Evolutionary conservation across 2,113 vertebrate species (phyloP).

Genomic region (Aphelocoma coerulescens): DNA sequence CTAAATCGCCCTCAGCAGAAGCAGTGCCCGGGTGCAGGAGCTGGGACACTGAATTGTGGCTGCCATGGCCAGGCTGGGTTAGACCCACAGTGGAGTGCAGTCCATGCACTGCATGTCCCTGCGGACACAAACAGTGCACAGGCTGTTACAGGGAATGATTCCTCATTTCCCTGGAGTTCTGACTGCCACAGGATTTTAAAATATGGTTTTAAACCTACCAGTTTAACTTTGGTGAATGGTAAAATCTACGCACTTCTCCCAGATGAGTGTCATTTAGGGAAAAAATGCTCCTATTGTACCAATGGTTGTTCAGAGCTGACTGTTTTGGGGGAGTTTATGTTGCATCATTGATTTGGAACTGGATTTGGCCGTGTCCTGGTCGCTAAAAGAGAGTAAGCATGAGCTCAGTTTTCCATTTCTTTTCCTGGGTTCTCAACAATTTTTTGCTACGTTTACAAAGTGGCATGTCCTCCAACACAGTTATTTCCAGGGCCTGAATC

Average conservation of each 20-base stretch:
- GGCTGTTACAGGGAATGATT: neutral
- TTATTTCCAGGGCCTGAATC: neutral
- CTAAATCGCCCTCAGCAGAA: neutral
- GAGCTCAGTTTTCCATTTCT: neutral
- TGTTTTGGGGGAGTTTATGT: neutral
- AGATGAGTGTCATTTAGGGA: neutral
- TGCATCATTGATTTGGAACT: neutral
- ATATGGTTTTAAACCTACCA: neutral
- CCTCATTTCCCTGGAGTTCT: neutral
- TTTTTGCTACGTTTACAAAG: neutral
- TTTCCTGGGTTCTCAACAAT: neutral
- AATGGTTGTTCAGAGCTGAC: neutral
- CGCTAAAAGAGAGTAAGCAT: neutral
- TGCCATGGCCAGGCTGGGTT: neutral
- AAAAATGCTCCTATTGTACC: neutral
- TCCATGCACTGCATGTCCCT: too few relatives aligned
- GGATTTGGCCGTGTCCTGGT: neutral
- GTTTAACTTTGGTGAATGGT: neutral
- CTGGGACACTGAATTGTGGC: neutral
- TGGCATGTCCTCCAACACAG: neutral
- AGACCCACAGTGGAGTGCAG: too few relatives aligned
- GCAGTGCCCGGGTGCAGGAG: rapidly evolving
- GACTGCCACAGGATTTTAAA: neutral
- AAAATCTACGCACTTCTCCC: neutral
- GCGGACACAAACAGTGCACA: neutral